Evolutionary conservation across 2,113 vertebrate genomes (phyloP), one percentile per base, ranked within the genome.

Genomic region (Polypterus bichir): DNA sequence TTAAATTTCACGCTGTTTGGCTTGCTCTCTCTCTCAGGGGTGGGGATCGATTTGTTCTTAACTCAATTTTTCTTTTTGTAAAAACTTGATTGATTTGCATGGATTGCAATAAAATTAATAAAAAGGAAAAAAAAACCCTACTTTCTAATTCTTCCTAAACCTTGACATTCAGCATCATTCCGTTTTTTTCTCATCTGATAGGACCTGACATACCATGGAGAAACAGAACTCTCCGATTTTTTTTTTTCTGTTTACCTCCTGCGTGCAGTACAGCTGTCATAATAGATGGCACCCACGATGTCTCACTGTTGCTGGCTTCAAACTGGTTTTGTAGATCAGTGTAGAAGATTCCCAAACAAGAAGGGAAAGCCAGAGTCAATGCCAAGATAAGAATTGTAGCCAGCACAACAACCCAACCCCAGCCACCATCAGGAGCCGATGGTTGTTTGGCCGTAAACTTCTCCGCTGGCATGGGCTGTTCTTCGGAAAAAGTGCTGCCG

Each of bases 281-380:
- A 74, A 97, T 92, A 73, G 94, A 94, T 0, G 93, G 92, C 67
- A 96, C 89, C 93, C 92, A 98, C 0, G 94, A 97, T 0, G 88
- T 96, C 72, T 93, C 74, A 0, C 91, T 93, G 69, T 94, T 97
- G 81, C 79, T 81, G 65, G 92, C 91, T 4, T 85, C 72, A 71
- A 97, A 97, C 51, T 97, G 89, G 0, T 3, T 78, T 80, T 96
- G 92, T 52, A 97, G 79, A 45, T 97, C 91, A 0, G 74, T 89
- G 85, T 93, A 97, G 78, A 93, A 96, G 76, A 97, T 74, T 0
- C 93, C 89, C 0, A 90, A 70, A 44, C 91, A 93, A 4, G 79
- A 65, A 2, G 94, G 84, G 68, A 97, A 97, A 46, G 85, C 89
- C 70, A 95, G 66, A 0, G 91, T 94, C 71, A 98, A 64, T 4